These are phyloP conservation scores for Ptychobarbus kaznakovi DNA, from an alignment of 2,797 vertebrate species.

Conservation along the genomic window DNA sequence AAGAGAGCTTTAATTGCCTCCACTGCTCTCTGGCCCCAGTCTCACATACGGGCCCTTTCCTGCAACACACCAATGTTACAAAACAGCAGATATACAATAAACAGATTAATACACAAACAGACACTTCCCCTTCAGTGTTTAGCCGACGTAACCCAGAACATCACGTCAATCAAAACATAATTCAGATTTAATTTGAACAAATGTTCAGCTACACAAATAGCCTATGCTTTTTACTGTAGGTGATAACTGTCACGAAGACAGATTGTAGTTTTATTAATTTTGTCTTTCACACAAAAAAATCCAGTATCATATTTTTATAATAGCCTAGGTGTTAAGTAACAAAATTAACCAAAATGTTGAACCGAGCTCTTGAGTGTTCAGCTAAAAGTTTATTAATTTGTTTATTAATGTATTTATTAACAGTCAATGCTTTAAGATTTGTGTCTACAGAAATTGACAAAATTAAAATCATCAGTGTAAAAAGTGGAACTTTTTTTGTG, in stretches of 20 bases:
- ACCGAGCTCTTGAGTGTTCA: not conserved
- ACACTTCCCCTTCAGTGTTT: not conserved
- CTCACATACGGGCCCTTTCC: constrained; percentile 28
- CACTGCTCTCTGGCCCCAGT: constrained; percentile 43
- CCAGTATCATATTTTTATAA: no score
- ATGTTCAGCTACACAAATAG: not conserved
- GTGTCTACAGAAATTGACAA: not conserved
- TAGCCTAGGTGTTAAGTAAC: no score
- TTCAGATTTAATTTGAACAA: not conserved
- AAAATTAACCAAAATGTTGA: not conserved
- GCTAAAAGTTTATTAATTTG: not conserved
- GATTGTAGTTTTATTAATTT: not conserved
- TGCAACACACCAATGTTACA: not conserved
- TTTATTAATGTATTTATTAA: not conserved
- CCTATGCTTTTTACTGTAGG: not conserved
- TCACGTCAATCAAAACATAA: not conserved
- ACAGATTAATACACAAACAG: not conserved
- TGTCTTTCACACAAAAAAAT: not conserved
- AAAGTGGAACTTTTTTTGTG: not conserved
- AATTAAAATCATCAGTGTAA: not conserved
- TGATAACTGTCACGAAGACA: not conserved
- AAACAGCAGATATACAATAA: constrained; percentile 7
- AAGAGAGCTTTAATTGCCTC: constrained; percentile 78
- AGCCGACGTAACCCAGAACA: not conserved
- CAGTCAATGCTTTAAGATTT: not conserved